phyloP scores from a whole-genome alignment of 2,113 vertebrate genomes.

The Dasyornis broadbenti region DNA sequence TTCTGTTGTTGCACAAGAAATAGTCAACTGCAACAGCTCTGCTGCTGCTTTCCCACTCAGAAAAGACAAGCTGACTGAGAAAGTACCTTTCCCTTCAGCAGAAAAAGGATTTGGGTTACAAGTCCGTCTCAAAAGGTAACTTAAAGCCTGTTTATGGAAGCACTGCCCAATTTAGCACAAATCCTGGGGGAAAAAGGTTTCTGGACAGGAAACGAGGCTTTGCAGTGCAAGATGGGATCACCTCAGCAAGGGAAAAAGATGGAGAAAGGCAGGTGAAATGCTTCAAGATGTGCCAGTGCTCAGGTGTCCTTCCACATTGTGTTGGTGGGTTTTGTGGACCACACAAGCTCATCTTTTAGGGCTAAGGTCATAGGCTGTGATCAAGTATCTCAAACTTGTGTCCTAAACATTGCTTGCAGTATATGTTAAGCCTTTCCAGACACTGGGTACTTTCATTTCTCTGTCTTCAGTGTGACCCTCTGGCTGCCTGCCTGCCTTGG shows the following conservation, averaged over 20 bases:
- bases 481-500: neutral
- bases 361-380: neutral
- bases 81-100: neutral
- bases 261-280: neutral
- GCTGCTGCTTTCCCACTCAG: neutral
- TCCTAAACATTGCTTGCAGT: neutral
- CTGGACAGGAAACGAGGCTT: neutral
- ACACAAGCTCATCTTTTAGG: neutral
- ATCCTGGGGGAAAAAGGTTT: neutral
- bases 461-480: neutral
- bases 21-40: neutral
- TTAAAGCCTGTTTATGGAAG: neutral
- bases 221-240: neutral
- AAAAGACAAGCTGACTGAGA: neutral
- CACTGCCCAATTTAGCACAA: neutral
- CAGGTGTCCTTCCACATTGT: neutral
- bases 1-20: neutral
- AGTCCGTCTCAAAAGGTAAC: neutral
- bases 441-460: neutral
- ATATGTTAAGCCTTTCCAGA: neutral
- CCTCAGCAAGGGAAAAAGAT: neutral
- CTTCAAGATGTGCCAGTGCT: neutral
- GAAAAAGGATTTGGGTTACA: neutral
- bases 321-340: neutral
- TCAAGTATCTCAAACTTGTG: neutral